Evolutionary conservation across 2,888 invertebrate species (phyloP), one percentile per base, ranked within the genome.

Genomic region (Drosophila sordidula): DNA sequence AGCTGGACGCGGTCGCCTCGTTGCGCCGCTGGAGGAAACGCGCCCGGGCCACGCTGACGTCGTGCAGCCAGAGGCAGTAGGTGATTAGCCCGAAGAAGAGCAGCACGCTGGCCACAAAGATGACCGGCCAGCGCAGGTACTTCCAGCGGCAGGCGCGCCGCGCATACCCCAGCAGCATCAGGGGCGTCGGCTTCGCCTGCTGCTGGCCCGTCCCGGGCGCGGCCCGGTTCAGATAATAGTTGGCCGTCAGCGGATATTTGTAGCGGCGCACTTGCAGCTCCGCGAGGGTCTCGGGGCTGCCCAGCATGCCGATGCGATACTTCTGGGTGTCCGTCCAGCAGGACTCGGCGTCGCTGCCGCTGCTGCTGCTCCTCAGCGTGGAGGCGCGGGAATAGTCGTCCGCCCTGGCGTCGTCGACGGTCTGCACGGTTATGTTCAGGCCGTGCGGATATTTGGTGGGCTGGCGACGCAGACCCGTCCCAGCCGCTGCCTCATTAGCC

Each of bases 401-500:
- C 12, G 56, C 32, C 16, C 41, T 58, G 12, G 52, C 47, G 5
- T 77, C 79, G 1, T 70, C 84, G 39, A 85, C 52, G 1, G 90
- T 89, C 58, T 90, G 89, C 29, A 90, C 89, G 9, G 85, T 90
- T 55, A 90, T 85, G 57, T 85, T 88, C 45, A 90, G 75, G 9
- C 90, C 90, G 54, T 90, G 90, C 12, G 90, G 90, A 77, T 90
- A 90, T 67, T 88, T 90, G 32, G 90, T 90, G 52, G 90, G 78
- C 74, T 90, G 90, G 0, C 90, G 85, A 22, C 84, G 78, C 63
- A 90, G 54, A 41, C 65, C 80, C 16, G 44, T 26, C 16, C 34
- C 54, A 16, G 58, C 14, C 52, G 57, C 29, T 66, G 61, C 42
- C 50, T 77, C 78, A 62, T 62, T 70, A n/a, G 75, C 44, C 44